Percentiles rank a stretch among this genome's conserved stretches.
Conservation (phyloP, 2,888 invertebrate species). For the Hylaea fasciaria region DNA sequence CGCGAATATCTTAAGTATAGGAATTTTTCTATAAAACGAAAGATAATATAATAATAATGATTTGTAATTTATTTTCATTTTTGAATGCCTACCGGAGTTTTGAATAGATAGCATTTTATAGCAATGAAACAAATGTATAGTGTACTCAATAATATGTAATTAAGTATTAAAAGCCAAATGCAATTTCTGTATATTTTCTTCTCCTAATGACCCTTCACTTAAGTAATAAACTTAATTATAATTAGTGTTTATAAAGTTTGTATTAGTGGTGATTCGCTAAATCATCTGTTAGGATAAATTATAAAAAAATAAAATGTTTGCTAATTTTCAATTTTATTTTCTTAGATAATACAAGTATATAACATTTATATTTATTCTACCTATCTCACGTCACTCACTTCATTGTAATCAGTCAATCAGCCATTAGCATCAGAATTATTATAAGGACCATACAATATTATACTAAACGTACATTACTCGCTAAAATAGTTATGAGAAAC, state of each 20-base stretch:
- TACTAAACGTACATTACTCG: slow-evolving; percentile 36
- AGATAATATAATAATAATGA: slow-evolving; percentile 68
- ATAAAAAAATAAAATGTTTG: slow-evolving; percentile 48
- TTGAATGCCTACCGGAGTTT: slow-evolving; percentile 83
- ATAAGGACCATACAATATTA: slow-evolving; percentile 42
- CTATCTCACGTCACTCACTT: slow-evolving; percentile 46
- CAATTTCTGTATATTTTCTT: slow-evolving; percentile 64
- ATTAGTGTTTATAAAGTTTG: slow-evolving; percentile 12
- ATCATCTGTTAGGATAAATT: slow-evolving; percentile 32
- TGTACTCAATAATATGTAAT: slow-evolving; percentile 84
- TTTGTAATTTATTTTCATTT: slow-evolving; percentile 80
- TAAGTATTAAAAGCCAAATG: slow-evolving; percentile 85
- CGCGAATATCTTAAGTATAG: slow-evolving; percentile 82
- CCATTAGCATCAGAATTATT: slow-evolving; percentile 34
- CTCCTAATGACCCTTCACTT: slow-evolving; percentile 37
- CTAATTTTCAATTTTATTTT: slow-evolving; percentile 64
- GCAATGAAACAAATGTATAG: slow-evolving; percentile 84
- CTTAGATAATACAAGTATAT: slow-evolving; percentile 59
- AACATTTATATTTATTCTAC: slow-evolving; percentile 57
- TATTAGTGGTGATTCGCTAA: slow-evolving; percentile 14
- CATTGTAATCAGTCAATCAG: slow-evolving; percentile 52
- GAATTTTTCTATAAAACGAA: slow-evolving; percentile 83
- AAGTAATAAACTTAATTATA: slow-evolving; percentile 1
- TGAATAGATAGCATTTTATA: slow-evolving; percentile 85
- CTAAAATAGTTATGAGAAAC: slow-evolving; percentile 16